Percentiles rank a stretch among this genome's conserved stretches.
Conservation (phyloP, 2,113 vertebrate species). For the Pheucticus melanocephalus region DNA sequence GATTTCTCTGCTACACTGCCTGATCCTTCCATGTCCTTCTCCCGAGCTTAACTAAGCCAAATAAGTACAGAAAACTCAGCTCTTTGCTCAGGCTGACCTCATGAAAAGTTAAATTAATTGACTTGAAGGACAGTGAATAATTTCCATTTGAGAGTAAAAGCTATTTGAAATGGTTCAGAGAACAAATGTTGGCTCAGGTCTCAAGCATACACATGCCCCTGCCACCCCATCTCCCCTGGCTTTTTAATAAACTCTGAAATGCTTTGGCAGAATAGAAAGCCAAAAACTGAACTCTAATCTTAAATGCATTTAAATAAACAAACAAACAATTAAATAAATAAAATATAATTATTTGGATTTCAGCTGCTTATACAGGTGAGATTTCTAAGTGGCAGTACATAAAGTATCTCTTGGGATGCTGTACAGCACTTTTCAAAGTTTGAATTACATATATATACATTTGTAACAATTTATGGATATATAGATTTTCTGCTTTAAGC, state of each 20-base stretch:
- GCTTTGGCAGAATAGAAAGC: background rate
- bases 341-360: background rate
- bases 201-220: background rate
- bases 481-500: background rate
- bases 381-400: background rate
- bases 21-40: background rate
- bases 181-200: background rate
- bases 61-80: background rate
- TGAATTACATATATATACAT: background rate
- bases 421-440: background rate
- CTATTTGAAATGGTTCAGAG: background rate
- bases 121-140: background rate
- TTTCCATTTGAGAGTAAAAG: background rate
- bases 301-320: background rate
- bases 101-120: background rate
- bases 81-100: background rate
- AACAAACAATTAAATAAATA: background rate
- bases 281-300: background rate
- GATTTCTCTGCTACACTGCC: background rate
- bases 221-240: fast-evolving
- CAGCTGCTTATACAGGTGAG: background rate
- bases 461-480: background rate
- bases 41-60: background rate
- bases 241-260: background rate
- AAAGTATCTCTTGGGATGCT: background rate